Base-by-base conservation (phyloP, 2,888 invertebrate genomes). In the Hirtodrosophila trivittata region DNA sequence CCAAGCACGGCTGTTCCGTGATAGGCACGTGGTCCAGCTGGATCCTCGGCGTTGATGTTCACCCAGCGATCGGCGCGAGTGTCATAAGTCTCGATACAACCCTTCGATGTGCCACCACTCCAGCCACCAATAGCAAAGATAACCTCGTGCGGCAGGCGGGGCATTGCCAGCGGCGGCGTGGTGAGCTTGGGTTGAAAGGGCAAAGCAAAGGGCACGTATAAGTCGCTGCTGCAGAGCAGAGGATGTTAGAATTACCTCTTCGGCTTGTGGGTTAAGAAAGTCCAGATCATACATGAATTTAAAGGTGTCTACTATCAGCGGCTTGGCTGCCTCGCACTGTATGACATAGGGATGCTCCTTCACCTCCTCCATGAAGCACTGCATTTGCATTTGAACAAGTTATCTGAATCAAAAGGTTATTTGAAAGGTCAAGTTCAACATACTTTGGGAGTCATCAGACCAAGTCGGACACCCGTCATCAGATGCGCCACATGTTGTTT, bases 1-100 rank as follows among this genome's bases (percentile, higher is more conserved):
- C 95, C 96, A 0, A 98, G 93, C 0, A 97, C 96, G 0, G 96
- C 97, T 0, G 97, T 96, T n/a, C 97, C 97, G 87, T 98, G 98
- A 89, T 98, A 98, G 0, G 97, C 97, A 49, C 97, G 92, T 0
- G 97, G 96, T 16, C 97, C 97, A 8, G 93, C 93, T 1, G 95
- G 94, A 90, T 97, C 97, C 38, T 95, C 95, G 86, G 96, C 95
- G 12, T 81, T 78, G 16, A 90, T 89, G 47, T 88, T 87, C 45
- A 97, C 95, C 97, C 97, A 97, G 41, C 97, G 93, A 91, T 97
- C 97, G 0, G 97, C 97, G 78, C 96, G 92, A 0, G 96, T 96
- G 80, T 97, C 97, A 88, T 97, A 97, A 0, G 97, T 96, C 90
- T 97, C 97, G 70, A 97, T 95, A 89, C 94, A 95, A 3, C 92